Evolutionary conservation across 2,888 invertebrate species (phyloP).

Genomic region (Baronia brevicornis): DNA sequence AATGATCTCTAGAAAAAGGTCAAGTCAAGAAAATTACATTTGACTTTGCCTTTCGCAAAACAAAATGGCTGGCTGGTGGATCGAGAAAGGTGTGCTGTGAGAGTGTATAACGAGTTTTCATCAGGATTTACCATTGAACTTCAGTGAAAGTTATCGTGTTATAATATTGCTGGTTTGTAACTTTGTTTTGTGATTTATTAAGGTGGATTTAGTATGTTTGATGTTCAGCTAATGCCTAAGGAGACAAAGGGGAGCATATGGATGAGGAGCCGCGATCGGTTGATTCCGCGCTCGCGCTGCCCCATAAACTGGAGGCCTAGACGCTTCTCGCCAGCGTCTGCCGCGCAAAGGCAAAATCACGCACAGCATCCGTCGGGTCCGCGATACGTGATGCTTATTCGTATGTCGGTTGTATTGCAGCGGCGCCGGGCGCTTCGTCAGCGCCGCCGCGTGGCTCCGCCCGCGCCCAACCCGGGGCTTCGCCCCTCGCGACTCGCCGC

Average conservation of each 20-base stretch:
- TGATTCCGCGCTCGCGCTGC: slow-evolving; percentile 55
- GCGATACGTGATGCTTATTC: slow-evolving; percentile 45
- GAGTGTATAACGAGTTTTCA: slow-evolving; percentile 46
- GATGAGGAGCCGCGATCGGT: slow-evolving; percentile 42
- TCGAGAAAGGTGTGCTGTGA: slow-evolving; percentile 66
- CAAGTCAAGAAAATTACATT: slow-evolving; percentile 19
- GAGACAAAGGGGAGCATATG: slow-evolving; percentile 28
- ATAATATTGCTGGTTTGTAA: slow-evolving; percentile 67
- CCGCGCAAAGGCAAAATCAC: slow-evolving; percentile 22
- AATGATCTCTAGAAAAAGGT: slow-evolving; percentile 26
- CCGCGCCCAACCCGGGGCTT: slow-evolving; percentile 32
- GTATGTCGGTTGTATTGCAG: slow-evolving; percentile 67
- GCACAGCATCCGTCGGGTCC: slow-evolving; percentile 50
- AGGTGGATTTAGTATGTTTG: slow-evolving; percentile 67
- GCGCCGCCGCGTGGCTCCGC: slow-evolving; percentile 59
- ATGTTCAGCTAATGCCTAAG: slow-evolving; percentile 45
- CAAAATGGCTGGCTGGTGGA: slow-evolving; percentile 72
- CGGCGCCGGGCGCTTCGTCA: slow-evolving; percentile 62
- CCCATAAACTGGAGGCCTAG: slow-evolving; percentile 65
- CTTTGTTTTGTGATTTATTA: slow-evolving; percentile 71
- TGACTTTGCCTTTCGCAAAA: slow-evolving; percentile 26
- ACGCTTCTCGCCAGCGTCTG: slow-evolving; percentile 51
- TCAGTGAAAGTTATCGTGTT: slow-evolving; percentile 71
- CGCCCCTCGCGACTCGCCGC: slow-evolving; percentile 52
- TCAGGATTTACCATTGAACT: slow-evolving; percentile 55